phyloP scores from a whole-genome alignment of 2,888 invertebrate species.

The Aphodius sticticus region DNA sequence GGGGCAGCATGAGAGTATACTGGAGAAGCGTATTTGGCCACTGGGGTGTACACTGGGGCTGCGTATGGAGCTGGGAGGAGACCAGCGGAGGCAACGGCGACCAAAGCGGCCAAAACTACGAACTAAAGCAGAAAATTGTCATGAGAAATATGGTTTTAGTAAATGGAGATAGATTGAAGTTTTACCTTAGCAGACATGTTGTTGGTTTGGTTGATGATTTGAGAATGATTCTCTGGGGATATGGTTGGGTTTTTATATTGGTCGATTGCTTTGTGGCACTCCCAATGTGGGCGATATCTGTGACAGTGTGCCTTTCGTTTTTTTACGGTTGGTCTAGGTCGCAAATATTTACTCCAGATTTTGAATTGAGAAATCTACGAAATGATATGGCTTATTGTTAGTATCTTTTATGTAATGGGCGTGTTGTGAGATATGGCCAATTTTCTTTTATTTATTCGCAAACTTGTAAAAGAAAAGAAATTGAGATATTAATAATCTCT shows the following conservation, averaged over 20 bases:
- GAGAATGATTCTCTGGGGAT: neutral
- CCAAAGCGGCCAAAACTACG: neutral
- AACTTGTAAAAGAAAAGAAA: too few species aligned
- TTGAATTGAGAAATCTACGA: neutral
- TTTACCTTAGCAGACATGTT: neutral
- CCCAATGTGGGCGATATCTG: neutral
- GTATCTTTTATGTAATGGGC: neutral
- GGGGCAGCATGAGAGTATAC: neutral
- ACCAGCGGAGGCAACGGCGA: neutral
- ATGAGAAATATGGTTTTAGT: neutral
- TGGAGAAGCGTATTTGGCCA: neutral
- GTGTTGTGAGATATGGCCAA: neutral
- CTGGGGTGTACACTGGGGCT: neutral
- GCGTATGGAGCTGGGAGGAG: slow-evolving; percentile 4
- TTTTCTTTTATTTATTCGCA: too few species aligned
- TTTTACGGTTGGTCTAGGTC: neutral
- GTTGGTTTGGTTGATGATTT: neutral
- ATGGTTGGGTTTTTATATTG: neutral
- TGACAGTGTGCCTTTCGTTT: neutral
- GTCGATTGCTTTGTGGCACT: neutral
- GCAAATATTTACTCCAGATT: neutral
- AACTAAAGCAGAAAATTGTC: neutral
- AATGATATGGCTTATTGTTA: neutral
- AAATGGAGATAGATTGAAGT: neutral
- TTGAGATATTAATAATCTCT: too few species aligned